Percentiles rank a stretch among this genome's conserved stretches.
Evolutionary conservation across 2,797 vertebrate species (phyloP).

Genomic region (Craterocephalus amniculus): DNA sequence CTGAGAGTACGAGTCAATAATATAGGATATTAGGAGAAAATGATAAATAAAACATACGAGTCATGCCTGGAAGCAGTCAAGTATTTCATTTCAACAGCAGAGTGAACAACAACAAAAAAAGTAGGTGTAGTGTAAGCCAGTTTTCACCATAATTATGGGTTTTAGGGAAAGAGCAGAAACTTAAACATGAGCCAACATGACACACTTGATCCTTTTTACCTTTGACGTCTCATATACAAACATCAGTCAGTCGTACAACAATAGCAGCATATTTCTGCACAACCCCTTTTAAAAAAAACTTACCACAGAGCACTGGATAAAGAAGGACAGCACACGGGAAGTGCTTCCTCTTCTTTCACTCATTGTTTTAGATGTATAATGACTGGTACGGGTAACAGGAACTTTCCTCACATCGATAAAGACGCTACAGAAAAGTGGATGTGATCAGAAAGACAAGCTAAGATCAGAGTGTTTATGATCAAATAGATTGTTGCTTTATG

Average conservation of each 20-base stretch:
- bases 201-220: constrained; percentile 18
- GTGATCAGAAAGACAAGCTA: constrained; percentile 13
- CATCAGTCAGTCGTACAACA: constrained; percentile 30
- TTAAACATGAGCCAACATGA: constrained; percentile 27
- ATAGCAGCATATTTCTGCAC: constrained; percentile 56
- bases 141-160: neutral
- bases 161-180: constrained; percentile 1
- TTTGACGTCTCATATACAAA: constrained; percentile 41
- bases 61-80: constrained; percentile 13
- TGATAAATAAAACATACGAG: neutral
- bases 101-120: neutral
- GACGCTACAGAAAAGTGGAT: constrained; percentile 19
- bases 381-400: constrained; percentile 2
- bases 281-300: constrained; percentile 12
- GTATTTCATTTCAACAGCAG: neutral
- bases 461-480: constrained; percentile 17
- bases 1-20: constrained; percentile 12
- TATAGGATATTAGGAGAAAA: constrained; percentile 22
- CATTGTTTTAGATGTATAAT: constrained; percentile 3
- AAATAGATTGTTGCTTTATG: neutral
- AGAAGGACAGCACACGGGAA: constrained; percentile 10
- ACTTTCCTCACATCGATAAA: constrained; percentile 19
- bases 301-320: neutral
- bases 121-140: neutral
- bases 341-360: constrained; percentile 15